phyloP scores from a whole-genome alignment of 2,888 invertebrate species.

The Parnassius mnemosyne region DNA sequence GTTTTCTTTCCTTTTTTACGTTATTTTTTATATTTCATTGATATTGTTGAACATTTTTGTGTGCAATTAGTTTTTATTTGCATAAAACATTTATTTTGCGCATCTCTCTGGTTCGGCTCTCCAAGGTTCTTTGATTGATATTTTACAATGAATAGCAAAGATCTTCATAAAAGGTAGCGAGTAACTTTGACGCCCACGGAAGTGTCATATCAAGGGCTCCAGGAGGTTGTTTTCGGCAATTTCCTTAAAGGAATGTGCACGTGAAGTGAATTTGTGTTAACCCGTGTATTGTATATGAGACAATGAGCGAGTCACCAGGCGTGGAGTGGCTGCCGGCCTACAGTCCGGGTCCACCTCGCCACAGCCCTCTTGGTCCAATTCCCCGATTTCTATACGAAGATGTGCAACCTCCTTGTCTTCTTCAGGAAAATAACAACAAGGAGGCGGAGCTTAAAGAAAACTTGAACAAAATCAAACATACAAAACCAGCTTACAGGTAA shows the following conservation, averaged over 20 bases:
- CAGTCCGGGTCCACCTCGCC: slow-evolving; percentile 75
- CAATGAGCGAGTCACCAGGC: slow-evolving; percentile 76
- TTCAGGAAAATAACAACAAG: slow-evolving; percentile 74
- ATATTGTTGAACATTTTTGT: slow-evolving; percentile 44
- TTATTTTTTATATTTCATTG: slow-evolving; percentile 58
- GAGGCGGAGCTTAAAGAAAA: slow-evolving; percentile 68
- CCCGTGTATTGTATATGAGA: slow-evolving; percentile 52
- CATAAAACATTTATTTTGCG: slow-evolving; percentile 40
- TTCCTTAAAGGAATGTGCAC: slow-evolving; percentile 34
- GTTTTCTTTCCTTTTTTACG: slow-evolving; percentile 71
- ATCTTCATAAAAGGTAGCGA: slow-evolving; percentile 70
- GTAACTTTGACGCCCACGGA: slow-evolving; percentile 58
- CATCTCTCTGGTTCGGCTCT: slow-evolving; percentile 59
- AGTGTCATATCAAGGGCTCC: slow-evolving; percentile 42
- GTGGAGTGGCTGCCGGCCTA: slow-evolving; percentile 79
- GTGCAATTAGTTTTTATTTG: slow-evolving; percentile 47
- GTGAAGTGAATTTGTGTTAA: slow-evolving; percentile 43
- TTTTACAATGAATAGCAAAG: slow-evolving; percentile 64
- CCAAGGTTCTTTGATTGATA: slow-evolving; percentile 72
- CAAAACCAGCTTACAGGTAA: slow-evolving; percentile 82
- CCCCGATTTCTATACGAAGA: slow-evolving; percentile 74
- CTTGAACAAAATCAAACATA: slow-evolving; percentile 74
- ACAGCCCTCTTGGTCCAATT: slow-evolving; percentile 73
- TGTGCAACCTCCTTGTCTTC: slow-evolving; percentile 65
- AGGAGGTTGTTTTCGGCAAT: slow-evolving; percentile 39